phyloP scores from a whole-genome alignment of 2,797 vertebrate genomes.

The Cynodonichthys magdalenae region DNA sequence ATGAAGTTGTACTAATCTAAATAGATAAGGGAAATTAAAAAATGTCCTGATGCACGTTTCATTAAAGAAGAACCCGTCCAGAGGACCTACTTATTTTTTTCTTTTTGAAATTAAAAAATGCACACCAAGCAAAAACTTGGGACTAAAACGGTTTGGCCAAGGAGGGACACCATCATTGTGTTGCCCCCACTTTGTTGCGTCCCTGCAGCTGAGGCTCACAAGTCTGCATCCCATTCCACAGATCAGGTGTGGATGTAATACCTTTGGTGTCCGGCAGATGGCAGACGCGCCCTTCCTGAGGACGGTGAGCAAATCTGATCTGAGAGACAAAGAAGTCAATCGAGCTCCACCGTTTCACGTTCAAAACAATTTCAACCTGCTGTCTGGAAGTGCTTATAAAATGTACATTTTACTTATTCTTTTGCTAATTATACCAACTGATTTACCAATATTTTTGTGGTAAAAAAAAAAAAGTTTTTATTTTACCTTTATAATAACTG shows the following conservation, averaged over 20 bases:
- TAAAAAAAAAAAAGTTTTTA: not conserved
- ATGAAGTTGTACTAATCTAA: too few species aligned
- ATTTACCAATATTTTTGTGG: too few species aligned
- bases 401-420: slow-evolving; percentile 1
- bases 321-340: slow-evolving; percentile 77
- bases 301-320: slow-evolving; percentile 48
- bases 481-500: not conserved
- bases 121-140: too few species aligned
- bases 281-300: slow-evolving; percentile 78
- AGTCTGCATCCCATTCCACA: too few species aligned
- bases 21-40: too few species aligned
- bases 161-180: too few species aligned
- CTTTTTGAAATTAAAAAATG: too few species aligned
- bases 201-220: not conserved
- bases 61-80: too few species aligned
- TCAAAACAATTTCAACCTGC: slow-evolving; percentile 48
- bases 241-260: slow-evolving; percentile 1
- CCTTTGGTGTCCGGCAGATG: slow-evolving; percentile 74
- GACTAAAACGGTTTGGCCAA: too few species aligned
- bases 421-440: not conserved
- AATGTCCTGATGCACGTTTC: too few species aligned
- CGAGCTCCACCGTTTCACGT: slow-evolving; percentile 54
- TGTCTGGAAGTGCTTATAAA: slow-evolving; percentile 33
- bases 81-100: too few species aligned
- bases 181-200: too few species aligned